Percentiles rank a stretch among this genome's conserved stretches.
Evolutionary conservation across 2,888 invertebrate species (phyloP).

Genomic region (Cancer borealis): DNA sequence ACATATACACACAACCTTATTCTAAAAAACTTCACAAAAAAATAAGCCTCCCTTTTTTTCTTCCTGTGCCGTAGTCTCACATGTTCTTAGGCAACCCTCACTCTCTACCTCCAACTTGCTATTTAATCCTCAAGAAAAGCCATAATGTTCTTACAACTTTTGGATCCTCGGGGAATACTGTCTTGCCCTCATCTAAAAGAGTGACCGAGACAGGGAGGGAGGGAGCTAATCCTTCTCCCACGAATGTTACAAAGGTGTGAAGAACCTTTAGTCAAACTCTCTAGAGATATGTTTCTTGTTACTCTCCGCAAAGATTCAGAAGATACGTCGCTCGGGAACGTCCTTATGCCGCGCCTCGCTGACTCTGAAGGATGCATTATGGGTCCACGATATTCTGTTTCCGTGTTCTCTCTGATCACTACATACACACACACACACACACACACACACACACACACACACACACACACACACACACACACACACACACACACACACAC

Average conservation of each 20-base stretch:
- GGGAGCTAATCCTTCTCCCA: background rate
- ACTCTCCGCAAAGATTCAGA: background rate
- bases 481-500: no score
- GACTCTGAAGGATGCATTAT: no score
- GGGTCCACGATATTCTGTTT: no score
- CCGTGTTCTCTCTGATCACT: no score
- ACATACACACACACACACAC: no score
- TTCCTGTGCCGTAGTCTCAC: no score
- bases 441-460: no score
- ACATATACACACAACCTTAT: no score
- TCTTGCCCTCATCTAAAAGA: conserved; percentile 17
- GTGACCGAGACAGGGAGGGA: background rate
- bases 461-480: no score
- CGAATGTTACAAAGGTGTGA: background rate
- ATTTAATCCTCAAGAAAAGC: background rate
- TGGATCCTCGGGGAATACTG: background rate
- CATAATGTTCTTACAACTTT: background rate
- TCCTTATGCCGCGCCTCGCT: no score
- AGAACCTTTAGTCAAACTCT: background rate
- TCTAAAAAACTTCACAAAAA: no score
- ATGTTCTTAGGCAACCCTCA: background rate
- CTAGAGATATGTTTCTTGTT: background rate
- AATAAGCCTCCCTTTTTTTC: no score
- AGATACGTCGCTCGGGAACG: background rate
- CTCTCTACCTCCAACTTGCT: background rate